Evolutionary conservation across 2,888 invertebrate genomes (phyloP).

Genomic region (Epinotia ramella): DNA sequence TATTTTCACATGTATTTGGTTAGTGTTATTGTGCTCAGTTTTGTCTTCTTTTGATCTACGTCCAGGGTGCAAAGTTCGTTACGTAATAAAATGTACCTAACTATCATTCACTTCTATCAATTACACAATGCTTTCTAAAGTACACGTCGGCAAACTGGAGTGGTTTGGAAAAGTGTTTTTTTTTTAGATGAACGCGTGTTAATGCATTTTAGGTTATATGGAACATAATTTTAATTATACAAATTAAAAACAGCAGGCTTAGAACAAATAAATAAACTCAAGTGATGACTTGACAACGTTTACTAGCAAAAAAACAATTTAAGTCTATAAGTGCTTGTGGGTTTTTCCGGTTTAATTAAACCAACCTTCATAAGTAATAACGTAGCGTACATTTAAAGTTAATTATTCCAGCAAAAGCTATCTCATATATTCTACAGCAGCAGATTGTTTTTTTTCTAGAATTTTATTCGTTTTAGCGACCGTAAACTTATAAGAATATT

Average conservation of each 20-base stretch:
- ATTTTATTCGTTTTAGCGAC: no score
- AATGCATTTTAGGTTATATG: not conserved
- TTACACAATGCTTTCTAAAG: not conserved
- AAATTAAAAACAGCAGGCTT: not conserved
- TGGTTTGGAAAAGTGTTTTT: not conserved
- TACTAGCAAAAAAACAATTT: not conserved
- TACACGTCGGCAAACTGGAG: not conserved
- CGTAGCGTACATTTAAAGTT: no score
- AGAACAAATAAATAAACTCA: not conserved
- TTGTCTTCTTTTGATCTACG: conserved; percentile 16
- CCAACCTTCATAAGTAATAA: no score
- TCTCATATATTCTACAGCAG: no score
- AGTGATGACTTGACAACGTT: not conserved
- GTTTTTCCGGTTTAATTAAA: no score
- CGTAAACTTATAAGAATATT: not conserved
- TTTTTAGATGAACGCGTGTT: not conserved
- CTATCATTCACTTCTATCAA: not conserved
- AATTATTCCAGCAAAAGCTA: no score
- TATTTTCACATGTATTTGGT: not conserved
- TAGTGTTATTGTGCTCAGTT: conserved; percentile 42
- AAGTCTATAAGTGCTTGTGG: no score
- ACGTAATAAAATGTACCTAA: not conserved
- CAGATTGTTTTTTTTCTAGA: no score
- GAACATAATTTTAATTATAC: not conserved
- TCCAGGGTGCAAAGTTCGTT: conserved; percentile 12